These are phyloP conservation scores for Galeruca laticollis DNA, from an alignment of 2,888 invertebrate genomes.

Conservation along the genomic window DNA sequence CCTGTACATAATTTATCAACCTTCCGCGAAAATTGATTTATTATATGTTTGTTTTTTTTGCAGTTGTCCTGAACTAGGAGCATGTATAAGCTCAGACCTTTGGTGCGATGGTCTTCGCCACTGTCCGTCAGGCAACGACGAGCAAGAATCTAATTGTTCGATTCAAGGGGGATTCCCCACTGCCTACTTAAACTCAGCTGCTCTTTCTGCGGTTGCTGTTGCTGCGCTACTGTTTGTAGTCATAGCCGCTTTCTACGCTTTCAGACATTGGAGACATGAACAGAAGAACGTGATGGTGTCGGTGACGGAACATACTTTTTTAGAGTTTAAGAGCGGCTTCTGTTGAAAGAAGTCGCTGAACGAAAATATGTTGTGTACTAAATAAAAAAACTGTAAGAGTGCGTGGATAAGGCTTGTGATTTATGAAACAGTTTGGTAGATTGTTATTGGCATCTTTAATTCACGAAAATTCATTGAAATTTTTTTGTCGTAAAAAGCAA, in stretches of 20 bases:
- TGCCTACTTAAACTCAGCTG: constrained; percentile 66
- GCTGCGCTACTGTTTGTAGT: constrained; percentile 55
- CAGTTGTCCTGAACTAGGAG: constrained; percentile 85
- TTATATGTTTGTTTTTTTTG: constrained; percentile 48
- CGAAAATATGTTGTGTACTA: background rate
- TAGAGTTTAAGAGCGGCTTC: constrained; percentile 66
- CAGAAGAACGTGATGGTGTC: constrained; percentile 65
- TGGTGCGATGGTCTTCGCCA: constrained; percentile 86
- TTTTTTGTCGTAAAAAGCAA: background rate
- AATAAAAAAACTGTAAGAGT: background rate
- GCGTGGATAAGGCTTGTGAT: background rate
- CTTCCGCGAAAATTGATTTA: background rate
- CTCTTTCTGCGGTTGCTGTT: constrained; percentile 58
- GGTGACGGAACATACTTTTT: constrained; percentile 65
- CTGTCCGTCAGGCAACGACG: constrained; percentile 86
- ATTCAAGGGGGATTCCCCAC: constrained; percentile 77
- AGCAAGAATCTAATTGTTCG: constrained; percentile 82
- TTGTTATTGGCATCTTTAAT: background rate
- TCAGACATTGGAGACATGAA: constrained; percentile 62
- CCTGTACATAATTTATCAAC: too few relatives aligned
- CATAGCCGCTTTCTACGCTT: constrained; percentile 59
- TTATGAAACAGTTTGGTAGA: background rate
- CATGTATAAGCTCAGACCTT: constrained; percentile 81
- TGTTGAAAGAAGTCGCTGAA: constrained; percentile 55
- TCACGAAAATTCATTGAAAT: background rate